phyloP scores from a whole-genome alignment of 2,113 vertebrate genomes.

The Promerops cafer region DNA sequence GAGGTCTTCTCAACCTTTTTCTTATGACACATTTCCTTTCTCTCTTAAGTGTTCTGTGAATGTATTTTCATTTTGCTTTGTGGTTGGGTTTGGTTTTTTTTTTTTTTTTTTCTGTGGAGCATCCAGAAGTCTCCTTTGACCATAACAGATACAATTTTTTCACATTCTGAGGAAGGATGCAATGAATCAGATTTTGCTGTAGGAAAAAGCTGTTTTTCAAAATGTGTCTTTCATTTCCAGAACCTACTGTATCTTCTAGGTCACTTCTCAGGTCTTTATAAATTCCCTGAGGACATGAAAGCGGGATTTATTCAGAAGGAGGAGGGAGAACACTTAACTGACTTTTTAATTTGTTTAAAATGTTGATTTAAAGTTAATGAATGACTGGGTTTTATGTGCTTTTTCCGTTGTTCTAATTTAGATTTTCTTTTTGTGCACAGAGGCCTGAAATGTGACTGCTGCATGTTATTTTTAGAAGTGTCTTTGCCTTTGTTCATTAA shows the following conservation, averaged over 20 bases:
- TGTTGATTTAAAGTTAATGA: neutral
- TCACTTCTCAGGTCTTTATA: neutral
- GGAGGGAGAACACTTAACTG: neutral
- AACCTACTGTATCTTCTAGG: neutral
- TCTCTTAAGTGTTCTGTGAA: neutral
- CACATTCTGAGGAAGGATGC: slow-evolving; percentile 29
- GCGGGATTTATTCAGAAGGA: neutral
- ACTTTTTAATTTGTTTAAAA: neutral
- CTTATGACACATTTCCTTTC: slow-evolving; percentile 58
- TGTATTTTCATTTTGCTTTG: slow-evolving; percentile 1
- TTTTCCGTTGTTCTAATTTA: neutral
- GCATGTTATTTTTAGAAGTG: neutral
- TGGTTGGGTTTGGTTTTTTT: neutral
- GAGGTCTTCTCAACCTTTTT: slow-evolving; percentile 50
- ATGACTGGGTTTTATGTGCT: neutral
- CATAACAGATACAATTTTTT: neutral
- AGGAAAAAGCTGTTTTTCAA: neutral
- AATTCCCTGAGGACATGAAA: neutral
- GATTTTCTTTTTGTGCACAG: neutral
- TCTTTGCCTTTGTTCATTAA: neutral
- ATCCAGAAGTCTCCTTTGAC: slow-evolving; percentile 16
- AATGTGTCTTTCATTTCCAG: neutral
- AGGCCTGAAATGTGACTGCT: neutral
- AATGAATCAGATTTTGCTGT: slow-evolving; percentile 3
- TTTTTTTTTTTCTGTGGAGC: neutral